Percentiles rank a stretch among this genome's conserved stretches.
phyloP scores from a whole-genome alignment of 2,888 invertebrate species.

The Brassicogethes aeneus region DNA sequence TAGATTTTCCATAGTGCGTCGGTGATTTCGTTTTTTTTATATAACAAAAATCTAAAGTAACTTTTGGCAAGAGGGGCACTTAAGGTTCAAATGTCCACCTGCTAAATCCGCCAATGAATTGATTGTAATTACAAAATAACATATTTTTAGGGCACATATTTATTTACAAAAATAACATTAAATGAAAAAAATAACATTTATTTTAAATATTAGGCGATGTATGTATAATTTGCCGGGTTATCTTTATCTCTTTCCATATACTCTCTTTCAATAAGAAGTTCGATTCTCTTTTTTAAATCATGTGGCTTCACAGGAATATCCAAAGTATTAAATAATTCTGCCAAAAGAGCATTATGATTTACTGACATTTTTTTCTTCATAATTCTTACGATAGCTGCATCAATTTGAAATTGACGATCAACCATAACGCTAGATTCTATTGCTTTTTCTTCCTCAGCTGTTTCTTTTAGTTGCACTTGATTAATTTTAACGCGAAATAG shows the following conservation, averaged over 20 bases:
- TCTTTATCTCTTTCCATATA: constrained; percentile 97
- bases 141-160: too few relatives aligned
- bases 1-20: too few relatives aligned
- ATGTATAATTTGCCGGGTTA: constrained; percentile 88
- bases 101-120: too few relatives aligned
- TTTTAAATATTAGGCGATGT: constrained; percentile 97
- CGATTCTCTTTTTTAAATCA: constrained; percentile 96
- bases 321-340: constrained; percentile 90
- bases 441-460: constrained; percentile 80
- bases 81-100: too few relatives aligned
- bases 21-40: too few relatives aligned
- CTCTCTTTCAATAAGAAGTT: constrained; percentile 94
- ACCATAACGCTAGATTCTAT: constrained; percentile 96
- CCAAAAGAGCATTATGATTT: constrained; percentile 87
- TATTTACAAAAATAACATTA: too few relatives aligned
- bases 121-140: too few relatives aligned
- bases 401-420: constrained; percentile 97
- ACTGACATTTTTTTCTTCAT: constrained; percentile 97
- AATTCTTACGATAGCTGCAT: constrained; percentile 95
- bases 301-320: constrained; percentile 97
- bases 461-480: constrained; percentile 77
- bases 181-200: too few relatives aligned
- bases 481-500: constrained; percentile 96
- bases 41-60: too few relatives aligned
- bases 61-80: too few relatives aligned